Evolutionary conservation across 2,888 invertebrate genomes (phyloP), one percentile per base, ranked within the genome.

Genomic region (Synanthedon vespiformis): DNA sequence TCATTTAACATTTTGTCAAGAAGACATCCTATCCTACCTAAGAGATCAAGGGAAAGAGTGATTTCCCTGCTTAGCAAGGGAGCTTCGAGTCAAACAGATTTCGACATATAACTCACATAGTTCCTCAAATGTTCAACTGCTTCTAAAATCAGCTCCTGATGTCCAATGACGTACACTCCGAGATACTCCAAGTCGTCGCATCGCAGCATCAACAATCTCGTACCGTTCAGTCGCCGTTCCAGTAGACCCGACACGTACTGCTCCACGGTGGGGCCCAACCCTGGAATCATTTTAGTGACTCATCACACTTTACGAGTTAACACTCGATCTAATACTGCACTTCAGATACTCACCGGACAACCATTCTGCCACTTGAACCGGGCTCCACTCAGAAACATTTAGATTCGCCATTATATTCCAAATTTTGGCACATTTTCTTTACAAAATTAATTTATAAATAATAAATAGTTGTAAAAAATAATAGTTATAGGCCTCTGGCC

Each of bases 111-210:
- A 86, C 93, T 90, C 86, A 95, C 95, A 84, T 97, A 94, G 82
- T 95, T 94, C 63, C 94, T 88, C 50, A 98, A 89, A 63, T 96
- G 93, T 66, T 96, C 96, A 12, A 98, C 94, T 51, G 96, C 97
- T 78, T 97, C 97, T 49, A 98, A 88, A 58, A 98, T 91, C 52
- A 97, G 91, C 76, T 97, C 97, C 77, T 98, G 97, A 75, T 98
- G 97, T 10, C 98, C 98, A 57, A 98, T 91, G 72, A 94, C 92
- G 56, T 89, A 88, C 69, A 98, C 92, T 18, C 96, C 95, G 53
- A 98, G 89, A 72, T 94, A 92, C 70, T 95, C 94, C 58, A 98
- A 89, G 81, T 97, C 96, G 73, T 96, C 95, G 51, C 95, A 93
- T 55, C 95, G 91, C 66, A 98, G 89, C 73, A 93, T 93, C 61